Evolutionary conservation across 2,113 vertebrate species (phyloP), one percentile per base, ranked within the genome.

Genomic region (Murina feae): DNA sequence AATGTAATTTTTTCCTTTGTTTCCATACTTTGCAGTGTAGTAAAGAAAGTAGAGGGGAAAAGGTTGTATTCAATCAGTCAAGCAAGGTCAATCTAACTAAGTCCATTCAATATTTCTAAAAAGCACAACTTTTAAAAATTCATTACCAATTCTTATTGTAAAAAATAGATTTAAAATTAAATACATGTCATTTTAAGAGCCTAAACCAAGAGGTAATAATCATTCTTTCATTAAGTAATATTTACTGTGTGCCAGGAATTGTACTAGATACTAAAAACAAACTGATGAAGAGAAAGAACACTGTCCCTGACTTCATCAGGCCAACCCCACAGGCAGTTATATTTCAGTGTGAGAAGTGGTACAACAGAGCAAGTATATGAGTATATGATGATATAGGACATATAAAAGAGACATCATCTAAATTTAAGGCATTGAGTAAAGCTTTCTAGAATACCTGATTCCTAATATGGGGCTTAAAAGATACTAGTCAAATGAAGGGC

Each of bases 161-260:
- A 80, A 89, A 91, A 93, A 85, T 49, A 65, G 5, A 90, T 74
- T 72, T 68, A 93, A 75, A 86, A 65, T 83, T 79, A 79, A 89
- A 20, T 75, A 39, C 20, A 88, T 49, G 9, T 23, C 18, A 94
- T 14, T 80, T 25, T 16, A 75, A 79, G 94, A 85, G 39, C 11
- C 20, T 51, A 94, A 44, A 16, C 39, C 63, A 86, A 74, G 44
- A 86, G 25, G 55, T 14, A 44, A 47, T 42, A 85, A 66, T 75
- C 13, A 78, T 6, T 51, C 18, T 51, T 58, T 74, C 9, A 84
- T 55, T 76, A 82, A 76, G 28, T n/a, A 58, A 68, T 66, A 49
- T 6, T 42, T 42, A 55, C 5, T 25, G 6, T 81, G 47, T 65
- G 32, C 14, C 37, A 81, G 14, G 10, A 55, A 44, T 51, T 89